Conservation (phyloP, 2,888 invertebrate genomes). For the Resseliella maxima region DNA sequence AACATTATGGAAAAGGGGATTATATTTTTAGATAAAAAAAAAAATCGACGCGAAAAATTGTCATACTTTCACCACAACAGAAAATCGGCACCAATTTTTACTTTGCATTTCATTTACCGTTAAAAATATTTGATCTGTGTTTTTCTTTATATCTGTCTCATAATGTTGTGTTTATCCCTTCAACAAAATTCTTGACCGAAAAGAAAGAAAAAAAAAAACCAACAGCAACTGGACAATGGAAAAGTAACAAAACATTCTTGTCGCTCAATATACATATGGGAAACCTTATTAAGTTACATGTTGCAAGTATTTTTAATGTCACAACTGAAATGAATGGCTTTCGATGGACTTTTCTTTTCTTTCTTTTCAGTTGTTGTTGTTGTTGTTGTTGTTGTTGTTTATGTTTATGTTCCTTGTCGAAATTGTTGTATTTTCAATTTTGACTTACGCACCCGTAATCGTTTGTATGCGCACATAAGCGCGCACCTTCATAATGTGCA, state of each 20-base stretch:
- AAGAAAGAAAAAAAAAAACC: too few species aligned
- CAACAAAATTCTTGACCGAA: too few species aligned
- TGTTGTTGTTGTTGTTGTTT: neutral
- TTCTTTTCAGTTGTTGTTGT: too few species aligned
- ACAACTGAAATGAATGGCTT: too few species aligned
- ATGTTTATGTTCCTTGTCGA: neutral
- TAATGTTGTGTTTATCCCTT: neutral
- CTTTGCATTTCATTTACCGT: neutral
- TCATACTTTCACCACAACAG: constrained; percentile 45
- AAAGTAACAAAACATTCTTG: constrained; percentile 27
- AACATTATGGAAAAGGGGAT: neutral
- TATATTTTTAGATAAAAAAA: constrained; percentile 13
- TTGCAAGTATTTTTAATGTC: neutral
- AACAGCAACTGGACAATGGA: constrained; percentile 31
- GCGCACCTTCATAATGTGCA: neutral
- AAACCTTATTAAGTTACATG: constrained; percentile 53
- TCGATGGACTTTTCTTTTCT: too few species aligned
- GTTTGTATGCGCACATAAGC: too few species aligned
- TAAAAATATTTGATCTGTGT: constrained; percentile 27
- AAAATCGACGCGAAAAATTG: constrained; percentile 5
- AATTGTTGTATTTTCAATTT: neutral
- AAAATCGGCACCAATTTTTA: neutral
- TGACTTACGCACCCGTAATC: neutral
- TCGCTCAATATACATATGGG: neutral
- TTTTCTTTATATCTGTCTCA: neutral